These are phyloP conservation scores for Bombus impatiens DNA, from an alignment of 1,140 invertebrate genomes.

Conservation along the genomic window DNA sequence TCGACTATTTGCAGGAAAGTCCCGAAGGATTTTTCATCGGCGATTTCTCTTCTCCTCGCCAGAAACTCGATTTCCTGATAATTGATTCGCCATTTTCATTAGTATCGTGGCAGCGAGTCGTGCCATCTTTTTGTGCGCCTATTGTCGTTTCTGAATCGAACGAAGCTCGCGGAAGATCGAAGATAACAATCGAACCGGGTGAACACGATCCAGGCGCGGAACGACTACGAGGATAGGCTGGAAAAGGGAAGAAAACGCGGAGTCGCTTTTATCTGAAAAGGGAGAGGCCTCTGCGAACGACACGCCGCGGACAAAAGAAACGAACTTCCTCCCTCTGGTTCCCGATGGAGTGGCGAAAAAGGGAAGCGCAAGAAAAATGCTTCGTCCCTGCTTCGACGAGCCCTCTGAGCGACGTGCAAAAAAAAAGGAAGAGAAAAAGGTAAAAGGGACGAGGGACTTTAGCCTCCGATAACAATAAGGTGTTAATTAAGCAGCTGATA, in stretches of 20 bases:
- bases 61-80: neutral
- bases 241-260: conserved; percentile 1
- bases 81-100: neutral
- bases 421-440: neutral
- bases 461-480: conserved; percentile 57
- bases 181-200: conserved; percentile 19
- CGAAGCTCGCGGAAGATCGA: conserved; percentile 1
- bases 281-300: conserved; percentile 22
- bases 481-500: conserved; percentile 63
- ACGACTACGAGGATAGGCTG: too few species aligned
- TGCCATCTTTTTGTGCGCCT: neutral
- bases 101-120: neutral
- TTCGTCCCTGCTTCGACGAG: neutral
- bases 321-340: neutral
- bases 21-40: too few species aligned
- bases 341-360: neutral
- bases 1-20: too few species aligned
- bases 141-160: conserved; percentile 21
- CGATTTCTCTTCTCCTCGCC: neutral
- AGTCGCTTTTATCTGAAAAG: conserved; percentile 30
- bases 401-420: neutral
- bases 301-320: conserved; percentile 38
- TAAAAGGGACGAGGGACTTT: neutral
- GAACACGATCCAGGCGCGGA: neutral
- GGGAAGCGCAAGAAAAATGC: conserved; percentile 27